Base-by-base conservation (phyloP, 2,113 vertebrate genomes). In the Gopherus flavomarginatus region DNA sequence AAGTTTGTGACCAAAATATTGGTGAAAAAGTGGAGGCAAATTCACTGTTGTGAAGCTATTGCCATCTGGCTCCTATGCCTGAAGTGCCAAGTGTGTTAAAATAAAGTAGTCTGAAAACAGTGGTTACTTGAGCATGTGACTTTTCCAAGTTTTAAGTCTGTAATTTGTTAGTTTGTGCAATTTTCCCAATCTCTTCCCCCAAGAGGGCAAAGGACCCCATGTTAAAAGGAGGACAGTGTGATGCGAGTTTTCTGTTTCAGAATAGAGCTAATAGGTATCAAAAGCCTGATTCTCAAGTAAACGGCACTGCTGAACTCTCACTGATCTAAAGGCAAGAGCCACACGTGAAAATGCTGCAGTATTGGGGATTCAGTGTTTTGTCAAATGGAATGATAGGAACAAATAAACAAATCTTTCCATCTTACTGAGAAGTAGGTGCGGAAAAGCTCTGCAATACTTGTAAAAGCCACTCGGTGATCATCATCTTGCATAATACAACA, bases 401-500 rank as follows among this genome's bases (percentile, higher is more conserved):
- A 49, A 52, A 6, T 2, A 85, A n/a, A 38, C 47, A 14, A 22
- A 65, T 11, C 82, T 87, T 87, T 8, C 17, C 3, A 5, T 86
- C 98, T 98, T 97, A 99, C 99, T 0, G 99, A 99, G 94, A 99
- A 99, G 98, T 99, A 99, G 93, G 72, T 53, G 31, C 98, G 98
- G 98, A 99, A 96, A 50, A 99, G 99, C 95, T 99, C 98, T 0
- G 99, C 97, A 2, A 99, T 99, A 95, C 99, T 99, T 62, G 99
- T 99, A 92, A 99, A 99, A 12, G 99, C 99, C 0, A 99, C 99
- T 1, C 98, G 97, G 85, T 99, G 97, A 81, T 99, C 99, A 13
- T 99, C 99, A 2, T 99, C 99, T 86, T 98, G 99, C 44, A 99
- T 98, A 14, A 99, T 94, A n/a, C 99, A 99, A 82, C 99, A 99